Evolutionary conservation across 2,888 invertebrate species (phyloP).

Genomic region (Hybos culiciformis): DNA sequence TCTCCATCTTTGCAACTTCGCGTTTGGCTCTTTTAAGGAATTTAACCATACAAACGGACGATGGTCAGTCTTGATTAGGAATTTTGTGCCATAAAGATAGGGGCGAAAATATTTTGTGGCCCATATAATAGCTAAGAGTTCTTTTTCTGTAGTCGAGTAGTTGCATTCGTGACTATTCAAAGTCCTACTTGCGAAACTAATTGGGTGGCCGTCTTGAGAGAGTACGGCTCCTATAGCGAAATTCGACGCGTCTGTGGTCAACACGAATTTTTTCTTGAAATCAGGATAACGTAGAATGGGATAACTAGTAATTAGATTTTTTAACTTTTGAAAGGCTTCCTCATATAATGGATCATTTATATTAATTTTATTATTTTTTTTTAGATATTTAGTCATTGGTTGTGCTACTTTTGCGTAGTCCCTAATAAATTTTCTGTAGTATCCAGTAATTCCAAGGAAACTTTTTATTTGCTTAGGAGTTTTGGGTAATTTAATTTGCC

Average conservation of each 20-base stretch:
- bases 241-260: background rate
- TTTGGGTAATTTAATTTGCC: constrained; percentile 5
- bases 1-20: too few relatives aligned
- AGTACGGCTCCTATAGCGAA: constrained; percentile 1
- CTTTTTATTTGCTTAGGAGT: constrained; percentile 9
- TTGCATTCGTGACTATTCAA: too few relatives aligned
- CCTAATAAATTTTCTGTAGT: constrained; percentile 8
- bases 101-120: too few relatives aligned
- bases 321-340: constrained; percentile 7
- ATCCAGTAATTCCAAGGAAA: constrained; percentile 10
- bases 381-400: constrained; percentile 4
- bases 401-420: constrained; percentile 8
- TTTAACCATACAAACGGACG: too few relatives aligned
- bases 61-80: too few relatives aligned
- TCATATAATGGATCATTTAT: constrained; percentile 15
- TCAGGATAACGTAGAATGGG: constrained; percentile 7
- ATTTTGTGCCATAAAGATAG: too few relatives aligned
- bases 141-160: too few relatives aligned
- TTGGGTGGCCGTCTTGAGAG: constrained; percentile 3
- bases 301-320: constrained; percentile 5
- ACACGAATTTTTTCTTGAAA: constrained; percentile 3
- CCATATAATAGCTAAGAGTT: too few relatives aligned
- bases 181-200: too few relatives aligned
- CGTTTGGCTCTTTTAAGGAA: too few relatives aligned
- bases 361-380: constrained; percentile 5